Base-by-base conservation (phyloP, 2,888 invertebrate genomes). In the Platerodrilus igneus region DNA sequence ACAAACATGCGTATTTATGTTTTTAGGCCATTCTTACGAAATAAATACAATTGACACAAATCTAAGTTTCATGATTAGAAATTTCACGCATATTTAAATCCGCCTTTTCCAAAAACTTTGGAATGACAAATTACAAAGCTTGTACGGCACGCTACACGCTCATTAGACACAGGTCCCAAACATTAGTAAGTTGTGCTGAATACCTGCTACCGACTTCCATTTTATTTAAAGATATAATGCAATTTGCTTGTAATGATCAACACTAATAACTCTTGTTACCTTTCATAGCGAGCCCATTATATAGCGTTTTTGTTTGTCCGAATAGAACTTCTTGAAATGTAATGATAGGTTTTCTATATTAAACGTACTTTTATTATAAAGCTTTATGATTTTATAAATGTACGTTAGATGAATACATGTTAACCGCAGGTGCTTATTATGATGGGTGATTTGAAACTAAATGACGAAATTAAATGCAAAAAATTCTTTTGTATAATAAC, bases 181-280 rank as follows among this genome's bases (percentile, higher is more conserved):
- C 20, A 34, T 37, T 37, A 33, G 37, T 37, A 41, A 37, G 37
- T 34, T 41, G 37, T 41, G 41, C 40, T 45, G 35, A 37, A 37
- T 37, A 41, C 37, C 35, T 40, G 33, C 37, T 37, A 44, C 44
- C 44, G 40, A 42, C 33, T 33, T 16, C 33, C 43, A 37, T 45
- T 45, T 45, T 45, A 45, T 45, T 45, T 41, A 41, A 40, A 45
- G 41, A 45, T 45, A 41, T 28, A 33, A 37, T 32, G 38, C 20
- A 26, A n/a, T 37, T 42, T 37, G 21, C 29, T 41, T 37, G 22
- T 36, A 34, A 41, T 37, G 31, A 36, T 39, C 17, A 18, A 25
- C 34, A 29, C 29, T 37, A 42, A 42, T 42, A 37, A 34, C 30
- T 34, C 37, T 36, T 23, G 37, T 37, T 37, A 33, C 37, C 37